Base-by-base conservation (phyloP, 2,113 vertebrate genomes). In the Leucosticte australis region DNA sequence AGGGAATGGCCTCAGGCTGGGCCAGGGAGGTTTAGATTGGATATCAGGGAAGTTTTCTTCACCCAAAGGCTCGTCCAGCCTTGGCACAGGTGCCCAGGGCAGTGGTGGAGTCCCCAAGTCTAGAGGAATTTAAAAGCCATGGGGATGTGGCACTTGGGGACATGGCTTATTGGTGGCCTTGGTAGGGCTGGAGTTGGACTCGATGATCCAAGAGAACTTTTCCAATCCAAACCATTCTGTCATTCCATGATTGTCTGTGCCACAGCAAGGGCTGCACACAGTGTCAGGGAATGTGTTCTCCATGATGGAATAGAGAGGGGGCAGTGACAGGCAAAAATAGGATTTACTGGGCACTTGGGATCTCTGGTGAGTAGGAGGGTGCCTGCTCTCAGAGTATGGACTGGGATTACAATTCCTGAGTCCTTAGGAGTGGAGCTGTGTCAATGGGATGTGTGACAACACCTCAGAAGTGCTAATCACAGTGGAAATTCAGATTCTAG, bases 1-100 rank as follows among this genome's bases (percentile, higher is more conserved):
- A 18, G 20, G 62, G 0, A 47, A 27, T 0, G 0, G 30, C 55
- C 46, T 49, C 41, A 39, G 0, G 8, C 1, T 69, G 26, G 0
- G 41, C 30, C n/a, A 27, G n/a, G 23, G 19, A 60, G 3, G 53
- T 1, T 21, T 2, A 31, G 7, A 0, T 2, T 53, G 30, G 24
- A 16, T 23, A 23, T 47, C 0, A 0, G 7, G 2, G 17, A 41
- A 27, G 2, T 3, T 55, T 31, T 27, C 30, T 31, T 55, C 2
- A 15, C 4, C 3, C 11, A 22, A 16, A 49, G 22, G 3, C 0
- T 10, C 12, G 30, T 41, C 37, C 19, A 44, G 35, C 4, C 26
- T 8, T 71, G 26, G 42, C 35, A 49, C 17, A 64, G 26, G 10
- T 53, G n/a, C n/a, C 30, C 39, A 17, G 28, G 11, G 30, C 46